Conservation (phyloP, 2,113 vertebrate species). For the Oncorhynchus masou region DNA sequence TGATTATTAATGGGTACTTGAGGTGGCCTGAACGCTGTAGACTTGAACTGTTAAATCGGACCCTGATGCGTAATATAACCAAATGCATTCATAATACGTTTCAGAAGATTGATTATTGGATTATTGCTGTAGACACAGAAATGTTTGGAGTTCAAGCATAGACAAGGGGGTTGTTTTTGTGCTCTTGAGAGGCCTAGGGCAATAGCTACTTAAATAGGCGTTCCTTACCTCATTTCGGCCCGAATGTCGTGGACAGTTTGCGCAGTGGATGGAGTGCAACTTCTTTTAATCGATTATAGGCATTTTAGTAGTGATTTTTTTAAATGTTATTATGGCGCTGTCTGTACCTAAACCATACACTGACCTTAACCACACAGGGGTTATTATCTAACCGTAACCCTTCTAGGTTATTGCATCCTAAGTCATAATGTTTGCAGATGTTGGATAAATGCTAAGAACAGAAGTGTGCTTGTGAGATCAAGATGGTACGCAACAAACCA, state of each 20-base stretch:
- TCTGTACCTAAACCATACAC: too few species aligned
- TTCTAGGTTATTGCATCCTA: too few species aligned
- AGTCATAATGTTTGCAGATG: too few species aligned
- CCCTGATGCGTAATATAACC: slow-evolving; percentile 56
- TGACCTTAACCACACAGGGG: too few species aligned
- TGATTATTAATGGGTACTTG: slow-evolving; percentile 80
- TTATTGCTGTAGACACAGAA: slow-evolving; percentile 68
- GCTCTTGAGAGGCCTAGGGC: slow-evolving; percentile 58
- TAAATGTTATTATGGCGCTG: too few species aligned
- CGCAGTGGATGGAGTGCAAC: too few species aligned
- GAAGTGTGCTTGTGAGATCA: too few species aligned
- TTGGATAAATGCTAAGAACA: too few species aligned
- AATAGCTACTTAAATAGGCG: neutral
- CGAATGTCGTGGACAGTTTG: slow-evolving; percentile 10
- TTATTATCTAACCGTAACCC: too few species aligned
- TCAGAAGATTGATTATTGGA: slow-evolving; percentile 67
- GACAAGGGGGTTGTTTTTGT: slow-evolving; percentile 53
- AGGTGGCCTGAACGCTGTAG: slow-evolving; percentile 66
- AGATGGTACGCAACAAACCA: neutral
- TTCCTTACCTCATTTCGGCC: slow-evolving; percentile 3
- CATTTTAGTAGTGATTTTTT: too few species aligned
- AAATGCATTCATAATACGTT: slow-evolving; percentile 62
- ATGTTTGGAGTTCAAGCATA: slow-evolving; percentile 72
- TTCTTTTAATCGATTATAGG: too few species aligned
- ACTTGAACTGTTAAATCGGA: slow-evolving; percentile 50